Conservation (phyloP, 2,113 vertebrate species). For the Triplophysa dalaica region DNA sequence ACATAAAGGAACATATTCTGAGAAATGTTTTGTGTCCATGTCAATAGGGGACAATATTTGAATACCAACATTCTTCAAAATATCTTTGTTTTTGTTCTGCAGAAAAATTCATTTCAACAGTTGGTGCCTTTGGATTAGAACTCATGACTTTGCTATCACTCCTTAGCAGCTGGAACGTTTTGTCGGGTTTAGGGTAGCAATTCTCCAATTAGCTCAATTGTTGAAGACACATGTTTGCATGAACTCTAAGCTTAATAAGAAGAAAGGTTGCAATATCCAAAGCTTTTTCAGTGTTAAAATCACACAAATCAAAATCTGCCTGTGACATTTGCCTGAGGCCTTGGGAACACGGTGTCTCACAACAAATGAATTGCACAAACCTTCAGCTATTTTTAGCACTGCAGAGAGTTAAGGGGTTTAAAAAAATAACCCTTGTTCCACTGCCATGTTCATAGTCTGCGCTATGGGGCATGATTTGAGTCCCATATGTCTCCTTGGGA, state of each 20-base stretch:
- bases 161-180: not conserved
- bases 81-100: no score
- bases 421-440: conserved; percentile 46
- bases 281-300: conserved; percentile 41
- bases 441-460: conserved; percentile 49
- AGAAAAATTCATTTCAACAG: no score
- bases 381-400: conserved; percentile 56
- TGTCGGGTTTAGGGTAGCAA: not conserved
- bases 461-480: conserved; percentile 49
- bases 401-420: conserved; percentile 59
- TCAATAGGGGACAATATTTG: no score
- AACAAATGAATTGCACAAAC: conserved; percentile 37
- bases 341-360: conserved; percentile 29
- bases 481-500: conserved; percentile 51
- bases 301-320: conserved; percentile 39
- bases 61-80: no score
- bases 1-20: no score
- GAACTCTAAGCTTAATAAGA: not conserved
- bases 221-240: not conserved
- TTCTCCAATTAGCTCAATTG: not conserved
- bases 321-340: conserved; percentile 45
- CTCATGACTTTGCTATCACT: no score
- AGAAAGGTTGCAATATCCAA: not conserved
- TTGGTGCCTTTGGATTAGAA: no score
- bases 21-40: no score